Evolutionary conservation across 1,140 invertebrate species (phyloP).

Genomic region (Adelges cooleyi): DNA sequence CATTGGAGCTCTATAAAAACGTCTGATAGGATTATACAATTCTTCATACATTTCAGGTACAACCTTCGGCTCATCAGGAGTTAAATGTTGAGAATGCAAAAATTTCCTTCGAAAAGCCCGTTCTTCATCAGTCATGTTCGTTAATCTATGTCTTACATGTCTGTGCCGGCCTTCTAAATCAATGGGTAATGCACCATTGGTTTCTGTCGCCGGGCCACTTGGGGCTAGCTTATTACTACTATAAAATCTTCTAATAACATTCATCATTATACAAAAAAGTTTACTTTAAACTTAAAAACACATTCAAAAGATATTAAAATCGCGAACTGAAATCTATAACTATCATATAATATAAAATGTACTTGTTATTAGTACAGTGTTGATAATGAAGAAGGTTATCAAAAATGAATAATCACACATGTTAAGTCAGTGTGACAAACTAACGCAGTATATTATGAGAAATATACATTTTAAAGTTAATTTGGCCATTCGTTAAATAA

Average conservation of each 20-base stretch:
- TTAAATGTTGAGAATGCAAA: slow-evolving; percentile 66
- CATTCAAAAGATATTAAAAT: too few relatives aligned
- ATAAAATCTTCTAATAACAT: background rate
- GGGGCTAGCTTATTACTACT: background rate
- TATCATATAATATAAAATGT: too few relatives aligned
- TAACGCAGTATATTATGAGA: too few relatives aligned
- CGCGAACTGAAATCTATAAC: too few relatives aligned
- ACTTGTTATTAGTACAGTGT: too few relatives aligned
- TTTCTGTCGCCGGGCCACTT: slow-evolving; percentile 38
- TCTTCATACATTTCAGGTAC: slow-evolving; percentile 54
- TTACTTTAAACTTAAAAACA: too few relatives aligned
- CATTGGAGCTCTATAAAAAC: slow-evolving; percentile 59
- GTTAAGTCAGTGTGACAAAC: too few relatives aligned
- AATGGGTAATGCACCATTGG: slow-evolving; percentile 56
- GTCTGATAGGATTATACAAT: slow-evolving; percentile 62
- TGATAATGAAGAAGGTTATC: too few relatives aligned
- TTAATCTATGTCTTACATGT: slow-evolving; percentile 58
- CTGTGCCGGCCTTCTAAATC: slow-evolving; percentile 58
- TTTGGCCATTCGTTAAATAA: too few relatives aligned
- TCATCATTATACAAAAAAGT: background rate
- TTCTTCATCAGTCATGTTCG: slow-evolving; percentile 73
- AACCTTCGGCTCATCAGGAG: slow-evolving; percentile 55
- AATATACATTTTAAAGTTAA: too few relatives aligned
- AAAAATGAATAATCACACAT: too few relatives aligned
- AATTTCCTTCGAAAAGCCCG: slow-evolving; percentile 68